A percentile compares a stretch with the other conserved stretches of the same genome.
Conservation (phyloP, 2,113 vertebrate genomes). For the Herpailurus yagouaroundi region DNA sequence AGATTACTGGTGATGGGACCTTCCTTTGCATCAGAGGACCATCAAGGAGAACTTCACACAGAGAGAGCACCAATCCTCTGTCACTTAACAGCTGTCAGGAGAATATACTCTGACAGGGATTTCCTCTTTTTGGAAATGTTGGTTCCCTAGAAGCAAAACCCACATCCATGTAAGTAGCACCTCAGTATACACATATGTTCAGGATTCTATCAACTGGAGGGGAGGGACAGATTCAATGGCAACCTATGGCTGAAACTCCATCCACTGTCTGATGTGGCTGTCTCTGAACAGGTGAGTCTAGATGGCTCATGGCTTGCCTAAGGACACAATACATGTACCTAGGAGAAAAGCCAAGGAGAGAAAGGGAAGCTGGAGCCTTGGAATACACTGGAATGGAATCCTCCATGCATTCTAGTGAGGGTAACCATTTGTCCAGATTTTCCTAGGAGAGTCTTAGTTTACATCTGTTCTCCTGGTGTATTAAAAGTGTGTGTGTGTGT, state of each 20-base stretch:
- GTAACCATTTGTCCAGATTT: neutral
- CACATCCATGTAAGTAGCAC: neutral
- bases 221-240: neutral
- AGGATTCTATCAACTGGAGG: neutral
- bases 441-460: neutral
- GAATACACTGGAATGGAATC: neutral
- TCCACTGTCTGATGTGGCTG: neutral
- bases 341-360: neutral
- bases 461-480: neutral
- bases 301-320: neutral
- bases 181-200: neutral
- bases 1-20: neutral
- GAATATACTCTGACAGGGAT: neutral
- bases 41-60: neutral
- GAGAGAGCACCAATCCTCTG: neutral
- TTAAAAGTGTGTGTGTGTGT: neutral
- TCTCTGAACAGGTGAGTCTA: accelerated
- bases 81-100: neutral
- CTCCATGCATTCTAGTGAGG: neutral
- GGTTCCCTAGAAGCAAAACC: neutral
- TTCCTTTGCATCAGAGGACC: neutral
- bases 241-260: neutral
- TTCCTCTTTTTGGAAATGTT: neutral
- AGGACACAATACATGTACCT: neutral
- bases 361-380: neutral